Conservation (phyloP, 2,797 vertebrate species). For the Glyptemys insculpta region DNA sequence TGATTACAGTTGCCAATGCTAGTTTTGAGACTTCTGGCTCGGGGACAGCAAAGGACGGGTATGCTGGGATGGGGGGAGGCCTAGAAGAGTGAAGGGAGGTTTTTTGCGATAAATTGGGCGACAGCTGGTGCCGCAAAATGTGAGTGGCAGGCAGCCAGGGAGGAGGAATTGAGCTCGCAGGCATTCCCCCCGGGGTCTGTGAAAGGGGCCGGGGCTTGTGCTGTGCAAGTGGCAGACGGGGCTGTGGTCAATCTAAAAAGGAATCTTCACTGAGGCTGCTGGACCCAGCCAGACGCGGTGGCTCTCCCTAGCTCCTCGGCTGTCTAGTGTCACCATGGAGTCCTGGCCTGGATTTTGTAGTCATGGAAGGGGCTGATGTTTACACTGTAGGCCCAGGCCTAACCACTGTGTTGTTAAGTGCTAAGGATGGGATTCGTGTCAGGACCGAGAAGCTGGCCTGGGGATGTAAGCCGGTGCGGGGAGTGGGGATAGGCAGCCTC, state of each 20-base stretch:
- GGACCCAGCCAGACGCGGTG: not conserved
- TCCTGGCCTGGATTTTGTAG: not conserved
- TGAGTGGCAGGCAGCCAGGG: fast-evolving
- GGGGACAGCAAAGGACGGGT: not conserved
- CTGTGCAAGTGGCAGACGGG: not conserved
- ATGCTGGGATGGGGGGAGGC: not conserved
- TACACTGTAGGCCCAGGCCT: not conserved
- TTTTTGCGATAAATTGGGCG: not conserved
- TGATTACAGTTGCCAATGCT: not conserved
- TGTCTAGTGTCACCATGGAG: not conserved
- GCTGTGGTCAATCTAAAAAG: not conserved
- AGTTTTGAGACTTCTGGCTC: not conserved
- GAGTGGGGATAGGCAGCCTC: not conserved
- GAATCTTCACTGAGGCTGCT: no score
- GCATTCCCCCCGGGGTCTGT: not conserved
- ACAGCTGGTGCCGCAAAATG: conserved; percentile 12
- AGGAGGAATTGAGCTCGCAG: not conserved
- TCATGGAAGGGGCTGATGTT: not conserved
- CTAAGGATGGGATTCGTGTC: not conserved
- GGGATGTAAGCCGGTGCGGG: not conserved
- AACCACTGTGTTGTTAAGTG: no score
- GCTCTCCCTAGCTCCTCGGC: not conserved
- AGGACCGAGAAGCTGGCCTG: not conserved
- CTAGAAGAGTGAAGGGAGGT: fast-evolving
- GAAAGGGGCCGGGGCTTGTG: not conserved